Base-by-base conservation (phyloP, 2,888 invertebrate species). In the Xestia c-nigrum region DNA sequence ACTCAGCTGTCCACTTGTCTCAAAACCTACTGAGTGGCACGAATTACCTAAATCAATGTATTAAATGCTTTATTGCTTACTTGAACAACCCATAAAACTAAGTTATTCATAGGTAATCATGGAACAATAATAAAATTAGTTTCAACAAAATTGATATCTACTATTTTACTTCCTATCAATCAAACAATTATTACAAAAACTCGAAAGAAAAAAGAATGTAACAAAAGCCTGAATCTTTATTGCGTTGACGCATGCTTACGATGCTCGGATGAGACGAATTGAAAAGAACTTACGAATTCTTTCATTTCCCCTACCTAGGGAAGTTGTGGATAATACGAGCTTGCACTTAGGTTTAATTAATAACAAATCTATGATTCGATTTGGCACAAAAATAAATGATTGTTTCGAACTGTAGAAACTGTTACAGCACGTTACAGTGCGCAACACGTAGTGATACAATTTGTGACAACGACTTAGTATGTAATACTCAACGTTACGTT, bases 131-230 rank as follows among this genome's bases (percentile, higher is more conserved):
- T 74, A 47, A 66, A 78, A 74, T 85, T 77, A 74, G 77, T 64
- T 63, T 69, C 77, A 78, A 65, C 16, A 47, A 69, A 74, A 61
- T 31, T 47, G 5, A 24, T 74, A 50, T n/a, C n/a, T n/a, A n/a
- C 24, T 74, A 55, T 76, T 80, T 76, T 10, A 76, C 65, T 87
- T 81, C 76, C 78, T 74, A 38, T 65, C 61, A 69, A 76, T 65
- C 47, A 75, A 78, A 19, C 16, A 63, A 68, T 47, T 70, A 67
- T 31, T 21, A 38, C 50, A 72, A 78, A 81, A 76, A 84, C n/a
- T 47, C 64, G 24, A 76, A 50, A 57, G 68, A 74, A 71, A 65
- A 50, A n/a, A 65, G 14, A 59, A 14, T 66, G 12, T 50, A 57
- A 78, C 43, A 67, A 77, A 78, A 46, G n/a, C 16, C 57, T 38